Conservation (phyloP, 2,888 invertebrate species). For the Cyrtodaria siliqua region DNA sequence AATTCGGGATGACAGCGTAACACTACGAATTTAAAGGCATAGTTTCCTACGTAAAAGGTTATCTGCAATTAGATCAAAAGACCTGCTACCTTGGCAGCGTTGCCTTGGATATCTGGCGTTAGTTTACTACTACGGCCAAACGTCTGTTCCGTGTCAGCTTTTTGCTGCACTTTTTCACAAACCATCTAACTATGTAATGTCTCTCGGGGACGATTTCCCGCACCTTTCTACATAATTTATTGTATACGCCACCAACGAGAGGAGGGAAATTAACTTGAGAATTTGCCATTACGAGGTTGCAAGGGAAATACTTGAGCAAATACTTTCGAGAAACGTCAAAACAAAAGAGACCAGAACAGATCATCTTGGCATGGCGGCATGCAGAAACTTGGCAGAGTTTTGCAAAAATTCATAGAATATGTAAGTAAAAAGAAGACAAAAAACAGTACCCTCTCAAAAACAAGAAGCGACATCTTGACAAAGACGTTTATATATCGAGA, state of each 20-base stretch:
- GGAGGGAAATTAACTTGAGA: slow-evolving; percentile 46
- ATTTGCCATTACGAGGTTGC: slow-evolving; percentile 64
- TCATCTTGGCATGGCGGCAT: slow-evolving; percentile 18
- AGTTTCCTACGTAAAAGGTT: slow-evolving; percentile 1
- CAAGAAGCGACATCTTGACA: slow-evolving; percentile 54
- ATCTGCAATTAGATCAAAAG: slow-evolving; percentile 28
- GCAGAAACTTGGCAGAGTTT: slow-evolving; percentile 51
- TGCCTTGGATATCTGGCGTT: slow-evolving; percentile 49
- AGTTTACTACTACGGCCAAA: slow-evolving; percentile 57
- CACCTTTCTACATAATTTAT: slow-evolving; percentile 50
- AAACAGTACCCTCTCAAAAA: slow-evolving; percentile 30
- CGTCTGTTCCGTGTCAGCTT: slow-evolving; percentile 54
- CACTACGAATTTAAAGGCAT: slow-evolving; percentile 51
- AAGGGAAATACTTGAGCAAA: slow-evolving; percentile 64
- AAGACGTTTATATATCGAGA: slow-evolving; percentile 68
- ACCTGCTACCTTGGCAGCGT: slow-evolving; percentile 32
- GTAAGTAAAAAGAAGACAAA: slow-evolving; percentile 44
- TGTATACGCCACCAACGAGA: slow-evolving; percentile 47
- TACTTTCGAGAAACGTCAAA: slow-evolving; percentile 35
- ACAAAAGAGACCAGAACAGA: neutral
- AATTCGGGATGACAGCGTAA: slow-evolving; percentile 60
- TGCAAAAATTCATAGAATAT: slow-evolving; percentile 57
- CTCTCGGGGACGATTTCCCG: slow-evolving; percentile 52
- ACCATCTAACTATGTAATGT: slow-evolving; percentile 37
- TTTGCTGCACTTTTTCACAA: slow-evolving; percentile 46